These are phyloP conservation scores for Siphlonurus alternatus DNA, from an alignment of 2,888 invertebrate species.

Conservation along the genomic window DNA sequence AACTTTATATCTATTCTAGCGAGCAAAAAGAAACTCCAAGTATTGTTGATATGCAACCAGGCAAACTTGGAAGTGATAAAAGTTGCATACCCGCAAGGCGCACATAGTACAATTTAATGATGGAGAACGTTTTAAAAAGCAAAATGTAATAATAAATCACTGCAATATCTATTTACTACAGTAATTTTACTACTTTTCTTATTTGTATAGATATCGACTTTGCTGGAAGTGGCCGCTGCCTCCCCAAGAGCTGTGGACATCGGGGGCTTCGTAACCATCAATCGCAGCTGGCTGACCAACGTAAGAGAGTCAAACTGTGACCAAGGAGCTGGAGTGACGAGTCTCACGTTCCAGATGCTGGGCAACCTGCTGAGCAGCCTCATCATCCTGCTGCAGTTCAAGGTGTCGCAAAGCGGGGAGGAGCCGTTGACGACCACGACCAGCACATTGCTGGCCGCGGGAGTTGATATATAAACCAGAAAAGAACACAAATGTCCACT, in stretches of 20 bases:
- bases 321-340: no score
- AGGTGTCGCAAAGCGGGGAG: neutral
- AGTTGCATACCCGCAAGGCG: no score
- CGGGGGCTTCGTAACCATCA: neutral
- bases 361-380: neutral
- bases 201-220: neutral
- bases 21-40: neutral
- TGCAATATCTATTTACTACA: no score
- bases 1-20: neutral
- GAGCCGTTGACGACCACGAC: neutral
- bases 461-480: no score
- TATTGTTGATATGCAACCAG: neutral
- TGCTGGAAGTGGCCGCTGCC: neutral
- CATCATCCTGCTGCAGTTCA: constrained; percentile 1
- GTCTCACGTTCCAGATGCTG: neutral
- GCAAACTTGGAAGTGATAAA: no score
- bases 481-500: no score
- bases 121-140: no score
- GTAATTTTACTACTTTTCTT: no score
- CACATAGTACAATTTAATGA: no score
- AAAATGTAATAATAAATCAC: no score
- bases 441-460: no score
- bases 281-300: constrained; percentile 2
- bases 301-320: no score
- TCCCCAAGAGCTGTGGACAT: neutral